Evolutionary conservation across 2,113 vertebrate genomes (phyloP).

Genomic region (Aplodontia rufa): DNA sequence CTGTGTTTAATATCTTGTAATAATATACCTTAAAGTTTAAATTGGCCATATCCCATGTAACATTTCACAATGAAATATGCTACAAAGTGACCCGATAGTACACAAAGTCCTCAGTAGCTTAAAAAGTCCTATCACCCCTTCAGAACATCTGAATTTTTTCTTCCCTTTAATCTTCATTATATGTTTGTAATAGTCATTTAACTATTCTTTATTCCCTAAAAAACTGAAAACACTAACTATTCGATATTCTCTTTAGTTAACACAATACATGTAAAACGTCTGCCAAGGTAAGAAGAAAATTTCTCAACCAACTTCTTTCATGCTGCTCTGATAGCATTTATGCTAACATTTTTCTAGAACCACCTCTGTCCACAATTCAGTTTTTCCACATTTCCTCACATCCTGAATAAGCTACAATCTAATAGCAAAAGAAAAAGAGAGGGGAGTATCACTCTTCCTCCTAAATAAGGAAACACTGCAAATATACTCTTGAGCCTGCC

Average conservation of each 20-base stretch:
- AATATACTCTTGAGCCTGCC: not conserved
- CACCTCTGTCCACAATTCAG: not conserved
- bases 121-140: not conserved
- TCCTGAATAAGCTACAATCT: not conserved
- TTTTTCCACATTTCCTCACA: not conserved
- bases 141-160: not conserved
- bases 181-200: not conserved
- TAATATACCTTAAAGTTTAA: not conserved
- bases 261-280: not conserved
- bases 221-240: not conserved
- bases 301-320: not conserved
- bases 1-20: slow-evolving; percentile 28
- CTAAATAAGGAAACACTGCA: not conserved
- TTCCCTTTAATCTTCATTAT: not conserved
- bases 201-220: not conserved
- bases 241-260: not conserved
- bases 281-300: not conserved
- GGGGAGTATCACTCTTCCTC: not conserved
- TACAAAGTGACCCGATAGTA: not conserved
- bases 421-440: not conserved
- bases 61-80: not conserved
- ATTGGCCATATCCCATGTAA: not conserved
- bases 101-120: not conserved
- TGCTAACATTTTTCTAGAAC: not conserved
- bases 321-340: not conserved